Evolutionary conservation across 2,797 vertebrate genomes (phyloP).

Genomic region (Bradypodion ventrale): DNA sequence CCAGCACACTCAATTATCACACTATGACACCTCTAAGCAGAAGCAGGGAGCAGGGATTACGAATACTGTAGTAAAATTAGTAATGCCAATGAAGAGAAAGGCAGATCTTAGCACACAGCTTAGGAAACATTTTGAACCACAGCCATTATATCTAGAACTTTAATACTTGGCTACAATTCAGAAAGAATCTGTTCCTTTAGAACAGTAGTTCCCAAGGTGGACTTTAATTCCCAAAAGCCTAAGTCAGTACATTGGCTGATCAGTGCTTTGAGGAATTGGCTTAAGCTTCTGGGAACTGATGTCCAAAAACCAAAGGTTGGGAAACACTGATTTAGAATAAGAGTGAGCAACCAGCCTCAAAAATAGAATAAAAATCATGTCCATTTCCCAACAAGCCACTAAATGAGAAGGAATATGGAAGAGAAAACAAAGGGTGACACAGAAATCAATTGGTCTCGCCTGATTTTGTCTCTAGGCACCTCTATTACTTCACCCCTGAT

Average conservation of each 20-base stretch:
- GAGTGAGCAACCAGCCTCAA: neutral
- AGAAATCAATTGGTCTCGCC: neutral
- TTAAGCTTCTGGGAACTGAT: too few species aligned
- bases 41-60: neutral
- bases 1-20: neutral
- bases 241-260: too few species aligned
- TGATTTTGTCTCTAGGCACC: neutral
- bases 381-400: neutral
- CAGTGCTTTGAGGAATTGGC: too few species aligned
- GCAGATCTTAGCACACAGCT: neutral
- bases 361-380: neutral
- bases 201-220: too few species aligned
- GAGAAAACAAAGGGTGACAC: neutral
- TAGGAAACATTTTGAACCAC: neutral
- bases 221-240: too few species aligned
- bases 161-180: neutral
- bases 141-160: neutral
- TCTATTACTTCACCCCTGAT: neutral
- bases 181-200: neutral
- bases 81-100: neutral
- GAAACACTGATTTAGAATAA: too few species aligned
- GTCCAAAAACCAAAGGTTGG: too few species aligned
- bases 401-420: neutral
- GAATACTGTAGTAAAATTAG: neutral
- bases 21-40: neutral